Percentiles rank a stretch among this genome's conserved stretches.
These are phyloP conservation scores for Equus quagga DNA, from an alignment of 2,113 vertebrate species.

Conservation along the genomic window DNA sequence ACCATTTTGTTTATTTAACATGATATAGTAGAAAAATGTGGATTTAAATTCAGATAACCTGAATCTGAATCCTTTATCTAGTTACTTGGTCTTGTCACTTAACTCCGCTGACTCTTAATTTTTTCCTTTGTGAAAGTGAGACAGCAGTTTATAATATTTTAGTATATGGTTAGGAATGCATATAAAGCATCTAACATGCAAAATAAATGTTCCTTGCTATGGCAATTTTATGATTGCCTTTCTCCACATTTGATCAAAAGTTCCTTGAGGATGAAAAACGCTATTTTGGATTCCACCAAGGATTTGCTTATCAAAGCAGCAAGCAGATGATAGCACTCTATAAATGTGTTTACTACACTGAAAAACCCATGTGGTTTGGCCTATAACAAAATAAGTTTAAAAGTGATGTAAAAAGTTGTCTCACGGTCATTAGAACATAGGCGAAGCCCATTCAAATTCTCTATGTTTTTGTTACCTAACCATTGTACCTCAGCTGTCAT, in stretches of 20 bases:
- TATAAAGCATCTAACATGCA: neutral
- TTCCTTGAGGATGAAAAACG: neutral
- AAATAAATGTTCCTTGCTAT: neutral
- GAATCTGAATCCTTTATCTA: neutral
- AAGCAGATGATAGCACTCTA: neutral
- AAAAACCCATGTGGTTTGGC: neutral
- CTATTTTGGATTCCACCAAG: neutral
- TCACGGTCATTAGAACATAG: neutral
- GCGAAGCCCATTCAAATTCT: neutral
- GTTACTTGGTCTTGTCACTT: neutral
- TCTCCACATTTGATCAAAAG: neutral
- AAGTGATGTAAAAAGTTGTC: neutral
- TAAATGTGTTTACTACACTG: neutral
- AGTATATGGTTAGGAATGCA: neutral
- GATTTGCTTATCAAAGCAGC: neutral
- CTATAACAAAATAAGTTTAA: neutral
- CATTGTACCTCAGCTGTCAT: neutral
- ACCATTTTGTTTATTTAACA: slow-evolving; percentile 24
- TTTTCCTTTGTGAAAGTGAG: neutral
- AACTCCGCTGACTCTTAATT: neutral
- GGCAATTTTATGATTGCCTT: neutral
- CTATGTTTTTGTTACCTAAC: neutral
- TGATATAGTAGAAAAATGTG: neutral
- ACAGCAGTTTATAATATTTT: neutral
- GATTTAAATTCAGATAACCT: neutral